Evolutionary conservation across 2,888 invertebrate genomes (phyloP), one percentile per base, ranked within the genome.

Genomic region (Nomada hirtipes): DNA sequence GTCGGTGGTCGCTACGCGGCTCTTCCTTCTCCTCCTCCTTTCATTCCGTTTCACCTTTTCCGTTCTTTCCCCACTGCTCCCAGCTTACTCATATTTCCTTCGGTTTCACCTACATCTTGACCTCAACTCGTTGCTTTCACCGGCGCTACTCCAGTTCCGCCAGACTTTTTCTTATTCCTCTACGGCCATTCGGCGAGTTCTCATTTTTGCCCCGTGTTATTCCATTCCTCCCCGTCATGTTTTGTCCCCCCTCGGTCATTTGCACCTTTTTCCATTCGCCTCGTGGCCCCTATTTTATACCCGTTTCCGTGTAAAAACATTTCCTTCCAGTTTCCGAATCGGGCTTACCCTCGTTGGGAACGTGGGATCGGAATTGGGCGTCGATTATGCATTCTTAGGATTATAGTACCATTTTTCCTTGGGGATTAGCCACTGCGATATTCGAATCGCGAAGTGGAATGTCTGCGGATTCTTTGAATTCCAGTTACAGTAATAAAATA

Each of bases 1-100:
- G 72, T 75, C 70, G 64, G 81, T 60, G 80, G 74, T 74, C 55
- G 61, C 64, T 69, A 75, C 67, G 76, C 55, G 23, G 76, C 76
- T 64, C 75, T 36, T 68, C 68, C 55, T 18, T n/a, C 57, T 29
- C n/a, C 42, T 2, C 7, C 64, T 15, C 20, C 44, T 13, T 36
- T 10, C 11, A n/a, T 60, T 36, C 29, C 42, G 36, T 42, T 29
- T 9, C 59, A 11, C 18, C 18, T 26, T 11, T 23, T 29, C 15
- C 11, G 4, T 9, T 10, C 15, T 20, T n/a, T 15, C 0, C 4
- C n/a, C 4, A 9, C 13, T 11, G 15, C 15, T 4, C n/a, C 23
- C 60, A 29, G 67, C 65, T 64, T 61, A 53, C 78, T 78, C 72
- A 18, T 74, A 79, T 74, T 65, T 69, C 64, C 69, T 60, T 55